These are phyloP conservation scores for Lynx canadensis DNA, from an alignment of 2,113 vertebrate species.

Conservation along the genomic window DNA sequence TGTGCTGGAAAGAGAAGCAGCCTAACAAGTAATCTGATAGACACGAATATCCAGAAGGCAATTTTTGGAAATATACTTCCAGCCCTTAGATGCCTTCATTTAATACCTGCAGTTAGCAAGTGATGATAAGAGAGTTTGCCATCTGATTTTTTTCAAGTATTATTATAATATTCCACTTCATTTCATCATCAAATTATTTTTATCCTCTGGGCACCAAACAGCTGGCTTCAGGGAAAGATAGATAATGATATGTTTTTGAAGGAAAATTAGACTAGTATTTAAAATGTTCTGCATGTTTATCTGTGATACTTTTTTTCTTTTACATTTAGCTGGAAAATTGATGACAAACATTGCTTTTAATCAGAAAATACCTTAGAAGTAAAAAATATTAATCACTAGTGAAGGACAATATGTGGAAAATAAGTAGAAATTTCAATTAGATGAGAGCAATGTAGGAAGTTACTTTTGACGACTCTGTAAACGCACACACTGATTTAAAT, in stretches of 20 bases:
- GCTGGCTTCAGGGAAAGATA: not conserved
- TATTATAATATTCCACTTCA: not conserved
- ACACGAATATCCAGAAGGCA: not conserved
- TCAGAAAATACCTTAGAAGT: not conserved
- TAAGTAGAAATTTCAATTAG: not conserved
- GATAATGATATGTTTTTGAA: not conserved
- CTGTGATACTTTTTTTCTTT: not conserved
- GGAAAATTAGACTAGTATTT: not conserved
- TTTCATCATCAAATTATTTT: constrained; percentile 3
- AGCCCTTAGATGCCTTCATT: not conserved
- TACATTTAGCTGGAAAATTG: not conserved
- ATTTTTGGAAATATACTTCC: not conserved
- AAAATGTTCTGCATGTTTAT: not conserved
- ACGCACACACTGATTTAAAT: not conserved
- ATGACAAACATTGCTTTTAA: not conserved
- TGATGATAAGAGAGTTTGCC: not conserved
- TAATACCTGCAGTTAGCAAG: not conserved
- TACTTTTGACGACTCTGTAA: not conserved
- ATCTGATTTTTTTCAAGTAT: not conserved
- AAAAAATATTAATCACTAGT: not conserved
- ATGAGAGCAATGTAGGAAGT: not conserved
- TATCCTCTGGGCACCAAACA: not conserved
- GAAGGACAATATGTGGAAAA: not conserved
- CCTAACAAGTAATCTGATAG: not conserved
- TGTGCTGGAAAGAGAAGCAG: not conserved